Evolutionary conservation across 2,888 invertebrate genomes (phyloP).

Genomic region (Campoplex nolae): DNA sequence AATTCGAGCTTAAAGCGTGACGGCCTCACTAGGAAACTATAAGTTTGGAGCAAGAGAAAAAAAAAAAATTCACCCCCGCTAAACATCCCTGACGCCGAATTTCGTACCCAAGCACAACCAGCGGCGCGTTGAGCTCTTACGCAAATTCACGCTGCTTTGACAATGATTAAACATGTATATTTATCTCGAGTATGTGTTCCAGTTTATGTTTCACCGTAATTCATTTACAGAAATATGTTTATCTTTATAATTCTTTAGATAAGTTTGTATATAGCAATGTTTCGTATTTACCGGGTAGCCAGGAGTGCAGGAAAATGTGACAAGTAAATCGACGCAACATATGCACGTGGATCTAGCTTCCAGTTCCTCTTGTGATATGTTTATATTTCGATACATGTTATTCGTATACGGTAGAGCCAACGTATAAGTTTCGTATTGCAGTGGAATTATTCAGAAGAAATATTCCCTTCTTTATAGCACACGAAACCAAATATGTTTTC

Average conservation of each 20-base stretch:
- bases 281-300: slow-evolving; percentile 47
- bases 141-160: neutral
- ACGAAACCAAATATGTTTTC: neutral
- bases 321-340: slow-evolving; percentile 37
- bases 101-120: slow-evolving; percentile 72
- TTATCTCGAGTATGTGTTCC: slow-evolving; percentile 14
- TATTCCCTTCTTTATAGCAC: neutral
- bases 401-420: neutral
- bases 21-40: slow-evolving; percentile 73
- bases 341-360: slow-evolving; percentile 9
- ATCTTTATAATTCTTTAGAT: slow-evolving; percentile 4
- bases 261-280: slow-evolving; percentile 50
- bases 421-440: neutral
- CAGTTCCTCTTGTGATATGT: slow-evolving; percentile 10
- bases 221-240: slow-evolving; percentile 1
- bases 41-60: slow-evolving; percentile 32
- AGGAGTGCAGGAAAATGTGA: slow-evolving; percentile 64
- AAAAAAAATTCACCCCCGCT: slow-evolving; percentile 13
- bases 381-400: slow-evolving; percentile 2
- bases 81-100: slow-evolving; percentile 64
- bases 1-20: slow-evolving; percentile 72
- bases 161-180: neutral
- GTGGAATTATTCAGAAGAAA: neutral
- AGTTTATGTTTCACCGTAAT: slow-evolving; percentile 11
- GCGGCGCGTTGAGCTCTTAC: slow-evolving; percentile 69